Conservation (phyloP, 2,888 invertebrate genomes). For the Melikaiella ostensackeni region DNA sequence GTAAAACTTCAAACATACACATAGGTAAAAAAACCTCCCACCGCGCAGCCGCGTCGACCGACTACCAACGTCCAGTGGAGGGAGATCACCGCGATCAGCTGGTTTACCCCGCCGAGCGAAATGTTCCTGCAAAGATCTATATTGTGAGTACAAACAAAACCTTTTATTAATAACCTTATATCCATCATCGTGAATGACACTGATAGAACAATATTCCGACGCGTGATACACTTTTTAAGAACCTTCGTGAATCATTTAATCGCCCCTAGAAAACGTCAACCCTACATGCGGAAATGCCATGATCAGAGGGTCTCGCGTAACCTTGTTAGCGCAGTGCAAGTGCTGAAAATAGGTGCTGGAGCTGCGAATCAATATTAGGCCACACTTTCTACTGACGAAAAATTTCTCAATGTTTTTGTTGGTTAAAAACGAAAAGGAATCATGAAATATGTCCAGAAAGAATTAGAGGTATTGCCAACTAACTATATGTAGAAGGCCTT, state of each 20-base stretch:
- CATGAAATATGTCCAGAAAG: not conserved
- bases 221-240: not conserved
- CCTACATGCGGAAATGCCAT: not conserved
- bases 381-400: not conserved
- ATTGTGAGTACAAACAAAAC: constrained; percentile 48
- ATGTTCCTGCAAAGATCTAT: constrained; percentile 50
- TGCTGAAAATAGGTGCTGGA: constrained; percentile 45
- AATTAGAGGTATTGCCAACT: not conserved
- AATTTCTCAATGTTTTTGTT: not conserved
- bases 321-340: constrained; percentile 54
- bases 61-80: constrained; percentile 43
- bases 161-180: not conserved
- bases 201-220: not conserved
- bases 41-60: constrained; percentile 53
- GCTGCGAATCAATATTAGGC: constrained; percentile 2
- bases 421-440: not conserved
- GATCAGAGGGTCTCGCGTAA: constrained; percentile 44
- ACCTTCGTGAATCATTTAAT: not conserved
- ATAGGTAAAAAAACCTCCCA: not conserved
- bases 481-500: not conserved
- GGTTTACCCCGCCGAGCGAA: constrained; percentile 47
- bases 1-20: not conserved
- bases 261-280: constrained; percentile 1
- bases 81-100: constrained; percentile 50
- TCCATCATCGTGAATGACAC: not conserved